Conservation (phyloP, 2,888 invertebrate species). For the Apeira syringaria region DNA sequence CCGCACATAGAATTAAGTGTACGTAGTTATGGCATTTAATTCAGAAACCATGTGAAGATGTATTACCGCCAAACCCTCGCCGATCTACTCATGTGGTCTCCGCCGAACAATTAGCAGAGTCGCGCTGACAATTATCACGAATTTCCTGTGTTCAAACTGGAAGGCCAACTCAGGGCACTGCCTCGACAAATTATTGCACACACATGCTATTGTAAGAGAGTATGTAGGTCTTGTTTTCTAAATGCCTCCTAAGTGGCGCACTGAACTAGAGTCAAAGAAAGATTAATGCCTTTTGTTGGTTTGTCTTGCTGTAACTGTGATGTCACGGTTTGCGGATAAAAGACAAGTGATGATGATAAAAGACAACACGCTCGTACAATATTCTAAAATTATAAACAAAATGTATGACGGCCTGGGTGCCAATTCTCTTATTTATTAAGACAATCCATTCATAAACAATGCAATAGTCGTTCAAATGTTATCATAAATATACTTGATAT, state of each 20-base stretch:
- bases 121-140: slow-evolving; percentile 73
- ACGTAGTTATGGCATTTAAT: too few species aligned
- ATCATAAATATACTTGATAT: too few species aligned
- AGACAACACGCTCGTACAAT: neutral
- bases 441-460: too few species aligned
- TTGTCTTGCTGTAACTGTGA: slow-evolving; percentile 21
- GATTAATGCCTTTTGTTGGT: slow-evolving; percentile 22
- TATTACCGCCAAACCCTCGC: neutral
- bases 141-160: slow-evolving; percentile 72
- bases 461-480: too few species aligned
- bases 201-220: slow-evolving; percentile 18
- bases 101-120: slow-evolving; percentile 72
- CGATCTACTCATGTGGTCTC: slow-evolving; percentile 51
- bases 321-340: slow-evolving; percentile 22
- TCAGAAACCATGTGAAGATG: neutral
- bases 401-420: neutral
- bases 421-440: too few species aligned
- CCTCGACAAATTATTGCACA: slow-evolving; percentile 23
- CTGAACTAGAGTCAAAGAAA: slow-evolving; percentile 23
- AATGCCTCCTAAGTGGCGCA: slow-evolving; percentile 20
- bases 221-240: slow-evolving; percentile 22
- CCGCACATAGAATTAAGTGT: too few species aligned
- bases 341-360: slow-evolving; percentile 13
- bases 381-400: slow-evolving; percentile 2
- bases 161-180: slow-evolving; percentile 22